A percentile compares a stretch with the other conserved stretches of the same genome.
phyloP scores from a whole-genome alignment of 1,140 invertebrate genomes.

The Pseudachorutes palmiensis region DNA sequence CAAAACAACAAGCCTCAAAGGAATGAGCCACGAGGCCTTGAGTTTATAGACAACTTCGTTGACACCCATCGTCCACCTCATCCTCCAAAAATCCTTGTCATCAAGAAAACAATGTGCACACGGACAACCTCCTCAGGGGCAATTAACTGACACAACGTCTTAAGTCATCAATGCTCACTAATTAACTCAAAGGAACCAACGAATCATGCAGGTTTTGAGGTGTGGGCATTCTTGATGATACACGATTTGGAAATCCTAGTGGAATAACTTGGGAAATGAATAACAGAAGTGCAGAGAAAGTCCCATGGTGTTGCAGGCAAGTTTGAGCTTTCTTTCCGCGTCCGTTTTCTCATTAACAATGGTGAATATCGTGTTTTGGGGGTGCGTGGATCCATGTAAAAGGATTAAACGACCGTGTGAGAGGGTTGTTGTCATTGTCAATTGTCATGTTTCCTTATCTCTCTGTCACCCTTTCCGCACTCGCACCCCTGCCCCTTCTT shows the following conservation, averaged over 20 bases:
- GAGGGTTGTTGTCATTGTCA: neutral
- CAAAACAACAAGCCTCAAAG: neutral
- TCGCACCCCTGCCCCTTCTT: neutral
- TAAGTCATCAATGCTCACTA: no score
- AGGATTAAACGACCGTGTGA: neutral
- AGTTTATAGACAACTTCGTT: neutral
- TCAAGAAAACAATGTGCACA: neutral
- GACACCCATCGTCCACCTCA: neutral
- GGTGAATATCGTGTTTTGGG: neutral
- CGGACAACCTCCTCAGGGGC: neutral
- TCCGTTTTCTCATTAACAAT: neutral
- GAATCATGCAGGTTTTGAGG: no score
- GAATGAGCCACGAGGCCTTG: neutral
- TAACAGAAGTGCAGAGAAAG: no score
- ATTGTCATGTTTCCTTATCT: slow-evolving; percentile 11
- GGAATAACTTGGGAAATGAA: no score
- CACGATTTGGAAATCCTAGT: no score
- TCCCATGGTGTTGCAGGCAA: no score
- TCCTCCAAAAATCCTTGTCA: neutral
- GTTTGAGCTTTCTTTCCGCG: no score
- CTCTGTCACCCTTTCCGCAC: slow-evolving; percentile 8
- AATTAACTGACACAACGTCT: neutral
- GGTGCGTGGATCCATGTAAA: neutral
- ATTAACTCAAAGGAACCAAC: no score
- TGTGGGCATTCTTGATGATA: no score